Conservation (phyloP, 1,140 invertebrate genomes). For the Bombyx mori region ASM3026992v2 NC_085121.1:747001-747500, state of each 20-base stretch:
- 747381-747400: conserved; percentile 39
- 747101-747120: background rate
- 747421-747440: conserved; percentile 43
- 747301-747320: conserved; percentile 51
- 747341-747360: conserved; percentile 28
- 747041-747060: too few relatives aligned
- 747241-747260: conserved; percentile 35
- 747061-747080: too few relatives aligned
- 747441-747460: conserved; percentile 30
- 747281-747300: conserved; percentile 25
- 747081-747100: background rate
- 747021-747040: too few relatives aligned
- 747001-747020: too few relatives aligned
- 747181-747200: conserved; percentile 14
- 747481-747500: too few relatives aligned
- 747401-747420: conserved; percentile 38
- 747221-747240: conserved; percentile 45
- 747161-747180: conserved; percentile 11
- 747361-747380: conserved; percentile 48
- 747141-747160: conserved; percentile 28
- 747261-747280: conserved; percentile 33
- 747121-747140: conserved; percentile 12
- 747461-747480: conserved; percentile 11
- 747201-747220: conserved; percentile 45
- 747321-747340: conserved; percentile 42